Percentiles rank a stretch among this genome's conserved stretches.
Conservation (phyloP, 2,113 vertebrate species). For the Anarhynchus alexandrinus region DNA sequence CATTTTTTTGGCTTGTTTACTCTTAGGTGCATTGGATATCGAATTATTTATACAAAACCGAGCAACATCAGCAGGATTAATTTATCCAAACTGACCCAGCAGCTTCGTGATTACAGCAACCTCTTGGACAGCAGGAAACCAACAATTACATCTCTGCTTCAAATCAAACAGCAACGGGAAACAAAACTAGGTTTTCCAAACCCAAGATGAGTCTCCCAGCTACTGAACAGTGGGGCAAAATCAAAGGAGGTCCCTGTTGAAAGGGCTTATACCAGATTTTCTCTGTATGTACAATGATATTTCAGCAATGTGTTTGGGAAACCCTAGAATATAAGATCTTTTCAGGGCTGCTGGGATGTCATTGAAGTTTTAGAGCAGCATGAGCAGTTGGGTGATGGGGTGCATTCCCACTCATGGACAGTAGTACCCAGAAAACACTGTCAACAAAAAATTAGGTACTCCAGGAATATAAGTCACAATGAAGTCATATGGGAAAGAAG, state of each 20-base stretch:
- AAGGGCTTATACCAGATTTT: background rate
- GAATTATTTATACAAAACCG: background rate
- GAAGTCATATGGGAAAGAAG: fast-evolving
- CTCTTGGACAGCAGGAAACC: background rate
- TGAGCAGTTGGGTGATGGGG: fast-evolving
- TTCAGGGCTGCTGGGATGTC: background rate
- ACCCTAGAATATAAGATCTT: fast-evolving
- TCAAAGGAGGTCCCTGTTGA: background rate
- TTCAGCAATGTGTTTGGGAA: background rate
- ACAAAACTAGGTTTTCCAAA: background rate
- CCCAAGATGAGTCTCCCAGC: background rate
- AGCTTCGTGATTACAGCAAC: background rate
- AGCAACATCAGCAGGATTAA: background rate
- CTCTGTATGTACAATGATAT: background rate
- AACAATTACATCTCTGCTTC: background rate
- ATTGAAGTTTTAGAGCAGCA: background rate
- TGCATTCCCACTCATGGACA: fast-evolving
- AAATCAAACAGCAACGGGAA: background rate
- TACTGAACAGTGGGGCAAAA: background rate
- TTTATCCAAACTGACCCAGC: background rate
- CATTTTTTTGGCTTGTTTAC: background rate
- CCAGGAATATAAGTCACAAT: background rate
- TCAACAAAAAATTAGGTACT: background rate
- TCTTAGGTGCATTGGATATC: background rate
- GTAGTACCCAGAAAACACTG: background rate